Conservation (phyloP, 2,888 invertebrate genomes). For the Leucozona laternaria region DNA sequence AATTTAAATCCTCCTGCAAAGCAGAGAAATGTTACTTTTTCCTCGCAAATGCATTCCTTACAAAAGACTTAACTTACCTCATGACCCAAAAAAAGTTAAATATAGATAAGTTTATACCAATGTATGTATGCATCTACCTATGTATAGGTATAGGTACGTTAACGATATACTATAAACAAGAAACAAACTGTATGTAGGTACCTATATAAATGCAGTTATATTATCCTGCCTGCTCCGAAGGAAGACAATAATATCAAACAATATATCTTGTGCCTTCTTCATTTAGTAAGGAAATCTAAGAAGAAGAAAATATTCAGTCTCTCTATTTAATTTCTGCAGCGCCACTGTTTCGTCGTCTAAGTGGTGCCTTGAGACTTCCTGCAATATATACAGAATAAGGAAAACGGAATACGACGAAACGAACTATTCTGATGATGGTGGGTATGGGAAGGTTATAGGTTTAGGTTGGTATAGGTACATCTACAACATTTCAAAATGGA, state of each 20-base stretch:
- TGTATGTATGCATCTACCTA: neutral
- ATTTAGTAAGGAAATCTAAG: constrained; percentile 38
- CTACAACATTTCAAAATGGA: constrained; percentile 53
- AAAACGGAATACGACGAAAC: neutral
- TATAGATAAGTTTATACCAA: neutral
- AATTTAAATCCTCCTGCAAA: constrained; percentile 40
- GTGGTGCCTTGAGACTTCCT: constrained; percentile 64
- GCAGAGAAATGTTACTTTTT: constrained; percentile 24
- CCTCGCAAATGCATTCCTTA: constrained; percentile 34
- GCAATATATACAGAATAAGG: constrained; percentile 1
- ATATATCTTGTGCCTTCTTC: constrained; percentile 46
- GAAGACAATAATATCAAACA: constrained; percentile 48
- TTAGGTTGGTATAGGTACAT: neutral
- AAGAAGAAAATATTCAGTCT: constrained; percentile 32
- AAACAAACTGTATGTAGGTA: neutral
- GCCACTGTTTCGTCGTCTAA: constrained; percentile 46
- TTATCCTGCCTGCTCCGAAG: constrained; percentile 15
- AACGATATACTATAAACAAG: neutral
- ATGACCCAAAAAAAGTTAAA: constrained; percentile 26
- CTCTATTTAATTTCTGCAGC: constrained; percentile 46
- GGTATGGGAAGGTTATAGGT: no score
- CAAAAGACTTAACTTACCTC: constrained; percentile 31
- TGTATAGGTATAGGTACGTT: neutral
- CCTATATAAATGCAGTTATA: neutral
- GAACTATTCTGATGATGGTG: neutral